Conservation (phyloP, 2,797 vertebrate genomes). For the Argyrosomus regius region DNA sequence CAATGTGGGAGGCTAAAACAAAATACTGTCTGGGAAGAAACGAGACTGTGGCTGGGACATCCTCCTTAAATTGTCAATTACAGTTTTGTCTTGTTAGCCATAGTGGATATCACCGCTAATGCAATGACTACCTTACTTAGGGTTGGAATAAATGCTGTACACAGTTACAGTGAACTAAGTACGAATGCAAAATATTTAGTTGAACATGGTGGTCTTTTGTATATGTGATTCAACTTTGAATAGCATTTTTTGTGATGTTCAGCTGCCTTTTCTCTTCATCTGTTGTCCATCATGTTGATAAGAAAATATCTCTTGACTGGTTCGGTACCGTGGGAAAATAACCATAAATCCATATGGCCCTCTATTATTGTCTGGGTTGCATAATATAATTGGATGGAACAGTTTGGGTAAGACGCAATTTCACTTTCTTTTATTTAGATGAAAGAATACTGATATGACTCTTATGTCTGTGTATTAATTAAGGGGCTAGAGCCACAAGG, state of each 20-base stretch:
- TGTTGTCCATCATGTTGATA: background rate
- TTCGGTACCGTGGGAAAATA: background rate
- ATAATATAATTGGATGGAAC: background rate
- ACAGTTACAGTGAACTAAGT: background rate
- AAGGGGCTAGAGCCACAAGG: no score
- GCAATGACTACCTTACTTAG: background rate
- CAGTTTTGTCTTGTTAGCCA: background rate
- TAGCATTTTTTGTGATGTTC: background rate
- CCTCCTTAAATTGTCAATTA: background rate
- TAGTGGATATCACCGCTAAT: background rate
- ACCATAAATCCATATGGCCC: background rate
- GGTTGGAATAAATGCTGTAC: background rate
- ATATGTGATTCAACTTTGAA: background rate
- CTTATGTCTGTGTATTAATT: background rate
- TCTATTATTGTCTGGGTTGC: background rate
- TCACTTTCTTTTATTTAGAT: background rate
- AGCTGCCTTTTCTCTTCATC: background rate
- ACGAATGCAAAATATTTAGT: background rate
- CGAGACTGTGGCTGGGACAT: conserved; percentile 15
- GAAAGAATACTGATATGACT: background rate
- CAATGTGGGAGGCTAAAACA: conserved; percentile 58
- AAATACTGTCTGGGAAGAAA: conserved; percentile 63
- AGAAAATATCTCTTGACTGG: background rate
- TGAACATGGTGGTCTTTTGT: background rate
- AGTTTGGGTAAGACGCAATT: background rate